A percentile compares a stretch with the other conserved stretches of the same genome.
Evolutionary conservation across 2,113 vertebrate genomes (phyloP).

Genomic region (Channa argus): DNA sequence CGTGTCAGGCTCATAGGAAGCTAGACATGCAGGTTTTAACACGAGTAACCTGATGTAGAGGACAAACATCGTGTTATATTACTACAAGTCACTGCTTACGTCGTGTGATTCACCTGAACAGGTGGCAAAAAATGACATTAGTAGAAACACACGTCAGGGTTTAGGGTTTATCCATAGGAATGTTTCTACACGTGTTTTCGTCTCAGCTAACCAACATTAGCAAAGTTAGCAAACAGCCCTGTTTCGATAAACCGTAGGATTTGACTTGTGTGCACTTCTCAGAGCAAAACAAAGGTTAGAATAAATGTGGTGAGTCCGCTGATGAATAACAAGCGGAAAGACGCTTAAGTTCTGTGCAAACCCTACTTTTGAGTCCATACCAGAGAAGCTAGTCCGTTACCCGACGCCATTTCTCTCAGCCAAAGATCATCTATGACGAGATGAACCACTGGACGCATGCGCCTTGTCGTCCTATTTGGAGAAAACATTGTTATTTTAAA

Average conservation of each 20-base stretch:
- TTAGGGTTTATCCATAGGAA: background rate
- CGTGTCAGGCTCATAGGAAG: no score
- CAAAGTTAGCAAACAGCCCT: background rate
- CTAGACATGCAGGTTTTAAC: no score
- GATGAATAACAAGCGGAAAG: background rate
- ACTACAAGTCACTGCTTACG: no score
- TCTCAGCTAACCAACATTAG: conserved; percentile 26
- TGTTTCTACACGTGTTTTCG: conserved; percentile 29
- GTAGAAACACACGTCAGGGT: no score
- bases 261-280: fast-evolving
- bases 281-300: no score
- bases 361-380: conserved; percentile 44
- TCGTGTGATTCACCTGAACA: no score
- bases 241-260: background rate
- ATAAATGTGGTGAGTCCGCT: no score
- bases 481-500: no score
- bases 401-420: conserved; percentile 66
- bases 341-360: no score
- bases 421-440: background rate
- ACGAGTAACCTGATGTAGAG: no score
- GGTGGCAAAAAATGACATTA: background rate
- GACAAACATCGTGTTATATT: no score
- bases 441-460: conserved; percentile 11
- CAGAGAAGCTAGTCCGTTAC: conserved; percentile 73
- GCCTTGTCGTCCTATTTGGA: background rate